Base-by-base conservation (phyloP, 1,140 invertebrate genomes). In the Melitaea cinxia region DNA sequence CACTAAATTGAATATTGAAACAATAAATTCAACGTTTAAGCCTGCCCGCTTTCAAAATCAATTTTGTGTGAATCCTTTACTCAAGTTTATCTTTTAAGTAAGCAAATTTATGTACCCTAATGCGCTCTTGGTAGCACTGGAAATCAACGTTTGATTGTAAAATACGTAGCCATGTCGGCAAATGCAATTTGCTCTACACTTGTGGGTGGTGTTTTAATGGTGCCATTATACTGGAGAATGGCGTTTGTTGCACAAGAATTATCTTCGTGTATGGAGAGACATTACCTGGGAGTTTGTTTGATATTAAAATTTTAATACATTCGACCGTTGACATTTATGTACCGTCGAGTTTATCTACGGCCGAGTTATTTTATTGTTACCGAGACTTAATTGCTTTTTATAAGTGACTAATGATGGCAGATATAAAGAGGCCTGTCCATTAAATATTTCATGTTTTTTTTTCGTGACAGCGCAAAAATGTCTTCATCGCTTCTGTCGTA, bases 91-190 rank as follows among this genome's bases (percentile, higher is more conserved):
- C 82, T 75, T 77, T 83, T 81, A 82, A 81, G 78, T 81, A 78
- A 82, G 76, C 75, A 80, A 85, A 83, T 85, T 84, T 85, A 85
- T 85, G 82, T 85, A 83, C 82, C 83, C 84, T 85, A 86, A 87
- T 87, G 75, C 79, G 75, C 71, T 77, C 73, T 79, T 83, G 78
- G 82, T 83, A 82, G 80, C 78, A 54, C 61, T 75, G 77, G 83
- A 85, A 88, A 88, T 88, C 87, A 89, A 85, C 83, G 79, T 89
- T 89, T 85, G 85, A 88, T 87, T 89, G 80, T 89, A 88, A 88
- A 86, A 83, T 87, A 83, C 82, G 78, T 70, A 75, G 69, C 78
- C 77, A 83, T 80, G 82, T 79, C 78, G 78, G 82, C 78, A 78
- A 82, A 83, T 84, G 83, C 85, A 88, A 88, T 87, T 89, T 85